A percentile compares a stretch with the other conserved stretches of the same genome.
Conservation (phyloP, 2,888 invertebrate species). For the Cabera pusaria region DNA sequence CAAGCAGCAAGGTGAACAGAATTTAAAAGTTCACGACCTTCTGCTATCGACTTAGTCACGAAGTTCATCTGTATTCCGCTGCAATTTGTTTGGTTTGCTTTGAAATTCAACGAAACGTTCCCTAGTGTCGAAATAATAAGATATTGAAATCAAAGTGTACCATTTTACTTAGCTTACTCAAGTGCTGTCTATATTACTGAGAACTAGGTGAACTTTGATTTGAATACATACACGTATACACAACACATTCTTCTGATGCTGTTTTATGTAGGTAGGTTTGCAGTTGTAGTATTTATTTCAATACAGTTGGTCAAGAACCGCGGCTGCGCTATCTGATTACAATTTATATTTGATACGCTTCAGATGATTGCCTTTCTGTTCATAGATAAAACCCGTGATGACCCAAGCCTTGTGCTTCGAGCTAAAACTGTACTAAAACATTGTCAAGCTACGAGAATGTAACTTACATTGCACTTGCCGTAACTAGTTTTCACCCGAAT, state of each 20-base stretch:
- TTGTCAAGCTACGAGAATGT: neutral
- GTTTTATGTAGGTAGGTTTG: constrained; percentile 19
- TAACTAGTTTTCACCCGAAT: too few species aligned
- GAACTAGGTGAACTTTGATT: constrained; percentile 56
- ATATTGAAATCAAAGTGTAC: constrained; percentile 34
- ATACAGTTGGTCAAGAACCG: constrained; percentile 45
- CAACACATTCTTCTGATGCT: constrained; percentile 36
- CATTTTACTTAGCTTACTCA: constrained; percentile 23
- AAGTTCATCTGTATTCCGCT: constrained; percentile 41
- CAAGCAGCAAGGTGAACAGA: constrained; percentile 57
- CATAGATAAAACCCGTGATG: too few species aligned
- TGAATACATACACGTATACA: constrained; percentile 42
- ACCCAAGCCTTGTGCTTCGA: too few species aligned
- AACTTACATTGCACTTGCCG: too few species aligned
- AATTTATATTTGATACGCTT: constrained; percentile 12
- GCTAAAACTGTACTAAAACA: too few species aligned
- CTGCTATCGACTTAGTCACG: constrained; percentile 47
- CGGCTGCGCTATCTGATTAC: constrained; percentile 34
- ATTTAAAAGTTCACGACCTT: constrained; percentile 65
- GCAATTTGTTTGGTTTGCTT: constrained; percentile 33
- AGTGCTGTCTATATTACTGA: constrained; percentile 38
- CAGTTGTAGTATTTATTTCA: constrained; percentile 34
- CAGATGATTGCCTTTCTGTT: constrained; percentile 17
- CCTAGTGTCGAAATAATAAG: constrained; percentile 31
- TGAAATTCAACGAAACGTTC: constrained; percentile 29